Conservation (phyloP, 1,140 invertebrate genomes). For the Aleiodes sp. region DNA sequence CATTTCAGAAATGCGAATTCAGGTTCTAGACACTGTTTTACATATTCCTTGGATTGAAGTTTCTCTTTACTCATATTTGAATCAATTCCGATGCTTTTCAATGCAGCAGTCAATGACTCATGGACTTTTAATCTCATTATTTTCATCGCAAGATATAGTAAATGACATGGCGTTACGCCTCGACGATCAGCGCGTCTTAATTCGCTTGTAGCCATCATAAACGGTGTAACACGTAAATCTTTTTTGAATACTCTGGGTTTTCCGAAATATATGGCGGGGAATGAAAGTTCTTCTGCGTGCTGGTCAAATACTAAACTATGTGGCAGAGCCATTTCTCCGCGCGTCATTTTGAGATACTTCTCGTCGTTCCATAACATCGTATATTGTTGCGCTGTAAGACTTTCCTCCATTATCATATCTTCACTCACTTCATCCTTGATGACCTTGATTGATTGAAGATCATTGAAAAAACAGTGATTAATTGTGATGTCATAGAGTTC, state of each 20-base stretch:
- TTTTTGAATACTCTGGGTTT: slow-evolving; percentile 46
- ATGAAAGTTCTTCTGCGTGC: slow-evolving; percentile 54
- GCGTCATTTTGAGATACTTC: slow-evolving; percentile 39
- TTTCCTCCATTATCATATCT: slow-evolving; percentile 38
- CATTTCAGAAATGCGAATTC: slow-evolving; percentile 35
- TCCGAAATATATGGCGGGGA: slow-evolving; percentile 52
- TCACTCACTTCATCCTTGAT: slow-evolving; percentile 40
- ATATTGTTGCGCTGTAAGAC: slow-evolving; percentile 16
- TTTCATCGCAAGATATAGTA: slow-evolving; percentile 38
- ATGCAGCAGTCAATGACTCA: slow-evolving; percentile 34
- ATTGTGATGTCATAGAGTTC: slow-evolving; percentile 26
- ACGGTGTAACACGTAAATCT: slow-evolving; percentile 31
- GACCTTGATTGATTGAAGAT: no score
- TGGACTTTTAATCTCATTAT: slow-evolving; percentile 35
- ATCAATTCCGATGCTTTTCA: slow-evolving; percentile 38
- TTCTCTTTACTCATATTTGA: slow-evolving; percentile 22
- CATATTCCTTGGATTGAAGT: slow-evolving; percentile 17
- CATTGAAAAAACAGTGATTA: slow-evolving; percentile 19
- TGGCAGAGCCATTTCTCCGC: slow-evolving; percentile 38
- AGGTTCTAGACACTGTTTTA: slow-evolving; percentile 32
- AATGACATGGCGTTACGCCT: slow-evolving; percentile 18
- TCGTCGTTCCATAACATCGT: slow-evolving; percentile 29
- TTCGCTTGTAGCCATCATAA: slow-evolving; percentile 39
- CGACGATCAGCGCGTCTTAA: slow-evolving; percentile 37
- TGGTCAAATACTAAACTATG: slow-evolving; percentile 40